Evolutionary conservation across 2,797 vertebrate genomes (phyloP).

Genomic region (Eulemur mongoz): DNA sequence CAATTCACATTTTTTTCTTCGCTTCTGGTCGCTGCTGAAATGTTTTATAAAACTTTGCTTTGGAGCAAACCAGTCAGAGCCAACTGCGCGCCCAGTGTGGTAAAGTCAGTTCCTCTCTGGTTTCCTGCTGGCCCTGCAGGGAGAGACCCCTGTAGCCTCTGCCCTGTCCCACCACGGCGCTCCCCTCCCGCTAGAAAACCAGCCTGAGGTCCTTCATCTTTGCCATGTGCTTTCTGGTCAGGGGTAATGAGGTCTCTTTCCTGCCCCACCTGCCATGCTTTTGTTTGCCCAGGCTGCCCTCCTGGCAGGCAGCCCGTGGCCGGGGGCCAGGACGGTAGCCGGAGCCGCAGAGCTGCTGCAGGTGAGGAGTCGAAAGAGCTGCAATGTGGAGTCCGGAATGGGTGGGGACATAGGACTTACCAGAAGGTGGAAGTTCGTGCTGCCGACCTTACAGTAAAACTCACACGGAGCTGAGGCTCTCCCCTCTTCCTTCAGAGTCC

Average conservation of each 20-base stretch:
- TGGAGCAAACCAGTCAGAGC: conserved; percentile 15
- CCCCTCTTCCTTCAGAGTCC: neutral
- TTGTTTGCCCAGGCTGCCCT: neutral
- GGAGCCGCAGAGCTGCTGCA: fast-evolving
- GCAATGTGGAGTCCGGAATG: fast-evolving
- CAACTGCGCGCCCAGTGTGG: neutral
- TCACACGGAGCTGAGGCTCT: neutral
- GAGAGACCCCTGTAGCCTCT: neutral
- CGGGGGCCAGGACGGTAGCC: neutral
- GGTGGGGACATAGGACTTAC: neutral
- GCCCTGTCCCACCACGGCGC: neutral
- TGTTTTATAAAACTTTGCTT: neutral
- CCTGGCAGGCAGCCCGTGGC: neutral
- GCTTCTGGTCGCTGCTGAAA: neutral
- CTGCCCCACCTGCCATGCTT: neutral
- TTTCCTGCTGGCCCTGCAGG: conserved; percentile 70
- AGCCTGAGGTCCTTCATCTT: neutral
- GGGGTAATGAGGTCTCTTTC: neutral
- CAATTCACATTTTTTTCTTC: neutral
- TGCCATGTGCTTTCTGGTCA: neutral
- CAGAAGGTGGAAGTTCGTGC: neutral
- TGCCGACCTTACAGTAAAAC: neutral
- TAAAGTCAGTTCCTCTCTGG: conserved; percentile 67
- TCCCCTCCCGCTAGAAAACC: neutral
- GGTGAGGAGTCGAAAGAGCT: neutral